These are phyloP conservation scores for Synergus laeviventris DNA, from an alignment of 2,888 invertebrate species.

Conservation along the genomic window DNA sequence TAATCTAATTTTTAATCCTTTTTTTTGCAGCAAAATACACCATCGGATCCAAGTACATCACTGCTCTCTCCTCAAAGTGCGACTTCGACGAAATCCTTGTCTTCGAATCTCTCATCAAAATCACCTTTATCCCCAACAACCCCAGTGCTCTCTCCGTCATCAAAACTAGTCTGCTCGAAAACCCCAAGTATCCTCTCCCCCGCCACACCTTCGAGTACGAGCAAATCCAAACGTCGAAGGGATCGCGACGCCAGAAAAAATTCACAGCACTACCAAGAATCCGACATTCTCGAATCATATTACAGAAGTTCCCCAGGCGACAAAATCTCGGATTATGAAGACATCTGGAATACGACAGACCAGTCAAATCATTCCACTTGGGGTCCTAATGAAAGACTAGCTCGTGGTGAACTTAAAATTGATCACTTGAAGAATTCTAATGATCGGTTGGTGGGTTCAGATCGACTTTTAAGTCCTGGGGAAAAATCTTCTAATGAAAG, in stretches of 20 bases:
- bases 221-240: slow-evolving; percentile 70
- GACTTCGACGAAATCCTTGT: slow-evolving; percentile 69
- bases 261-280: slow-evolving; percentile 81
- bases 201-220: slow-evolving; percentile 72
- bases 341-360: slow-evolving; percentile 85
- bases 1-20: background rate
- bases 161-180: slow-evolving; percentile 67
- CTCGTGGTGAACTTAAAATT: slow-evolving; percentile 48
- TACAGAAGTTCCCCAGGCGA: slow-evolving; percentile 92
- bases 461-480: slow-evolving; percentile 57
- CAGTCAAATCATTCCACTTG: slow-evolving; percentile 72
- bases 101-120: slow-evolving; percentile 68
- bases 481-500: slow-evolving; percentile 62
- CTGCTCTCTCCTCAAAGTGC: slow-evolving; percentile 71
- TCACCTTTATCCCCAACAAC: slow-evolving; percentile 65
- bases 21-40: slow-evolving; percentile 65
- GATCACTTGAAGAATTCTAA: slow-evolving; percentile 62
- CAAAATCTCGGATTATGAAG: slow-evolving; percentile 96
- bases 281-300: slow-evolving; percentile 91
- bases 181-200: slow-evolving; percentile 70
- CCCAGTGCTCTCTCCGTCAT: slow-evolving; percentile 67
- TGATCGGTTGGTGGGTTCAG: slow-evolving; percentile 59
- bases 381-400: slow-evolving; percentile 68
- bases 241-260: slow-evolving; percentile 75
- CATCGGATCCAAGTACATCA: slow-evolving; percentile 70